Conservation (phyloP, 2,888 invertebrate species). For the Coenonympha glycerion region DNA sequence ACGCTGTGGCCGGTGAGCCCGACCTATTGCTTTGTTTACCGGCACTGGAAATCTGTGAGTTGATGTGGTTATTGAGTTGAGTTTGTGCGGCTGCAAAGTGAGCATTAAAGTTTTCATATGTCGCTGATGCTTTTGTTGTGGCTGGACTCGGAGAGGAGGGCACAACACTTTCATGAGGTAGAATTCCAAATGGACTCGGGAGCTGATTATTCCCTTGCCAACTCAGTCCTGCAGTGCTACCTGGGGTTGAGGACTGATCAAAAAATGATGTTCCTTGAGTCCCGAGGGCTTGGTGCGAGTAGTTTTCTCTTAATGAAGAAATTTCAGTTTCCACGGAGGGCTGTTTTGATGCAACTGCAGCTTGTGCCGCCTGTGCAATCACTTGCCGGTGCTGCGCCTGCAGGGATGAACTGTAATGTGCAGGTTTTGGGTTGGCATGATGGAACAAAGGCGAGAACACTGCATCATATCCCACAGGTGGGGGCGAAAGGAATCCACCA, state of each 20-base stretch:
- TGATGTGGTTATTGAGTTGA: constrained; percentile 78
- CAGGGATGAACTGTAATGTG: constrained; percentile 81
- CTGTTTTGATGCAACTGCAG: constrained; percentile 75
- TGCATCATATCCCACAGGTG: constrained; percentile 86
- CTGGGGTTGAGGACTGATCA: constrained; percentile 78
- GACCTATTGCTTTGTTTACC: constrained; percentile 75
- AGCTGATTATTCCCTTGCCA: constrained; percentile 85
- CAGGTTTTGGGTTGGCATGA: constrained; percentile 84
- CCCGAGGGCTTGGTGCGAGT: constrained; percentile 75
- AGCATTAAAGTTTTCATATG: constrained; percentile 82
- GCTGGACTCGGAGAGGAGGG: constrained; percentile 78
- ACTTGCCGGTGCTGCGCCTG: constrained; percentile 82
- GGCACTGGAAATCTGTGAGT: constrained; percentile 77
- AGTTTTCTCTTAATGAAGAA: constrained; percentile 76
- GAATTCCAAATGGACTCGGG: constrained; percentile 84
- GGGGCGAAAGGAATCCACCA: constrained; percentile 83
- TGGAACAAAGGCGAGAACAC: constrained; percentile 90
- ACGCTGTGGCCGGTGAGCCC: constrained; percentile 71
- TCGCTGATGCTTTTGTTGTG: constrained; percentile 74
- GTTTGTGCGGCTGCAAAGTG: constrained; percentile 81
- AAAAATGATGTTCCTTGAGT: constrained; percentile 80
- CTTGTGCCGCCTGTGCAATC: constrained; percentile 74
- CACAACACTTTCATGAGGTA: constrained; percentile 86
- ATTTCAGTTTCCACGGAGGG: constrained; percentile 76
- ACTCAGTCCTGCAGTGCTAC: constrained; percentile 70